These are phyloP conservation scores for Limanda limanda DNA, from an alignment of 2,113 vertebrate genomes.

Conservation along the genomic window DNA sequence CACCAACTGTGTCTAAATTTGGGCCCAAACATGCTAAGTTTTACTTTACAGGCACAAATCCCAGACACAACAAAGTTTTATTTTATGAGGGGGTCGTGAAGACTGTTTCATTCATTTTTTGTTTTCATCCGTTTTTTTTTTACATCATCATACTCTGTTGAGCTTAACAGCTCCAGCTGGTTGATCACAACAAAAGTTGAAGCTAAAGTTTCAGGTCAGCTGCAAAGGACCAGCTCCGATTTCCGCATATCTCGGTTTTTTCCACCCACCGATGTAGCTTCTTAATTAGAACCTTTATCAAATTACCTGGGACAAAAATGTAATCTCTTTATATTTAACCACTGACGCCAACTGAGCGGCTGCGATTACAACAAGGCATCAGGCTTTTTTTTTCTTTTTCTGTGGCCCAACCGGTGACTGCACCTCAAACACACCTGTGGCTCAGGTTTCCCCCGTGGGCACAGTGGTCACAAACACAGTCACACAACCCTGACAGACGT, in stretches of 20 bases:
- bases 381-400: not conserved
- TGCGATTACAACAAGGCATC: constrained; percentile 38
- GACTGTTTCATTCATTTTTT: too few species aligned
- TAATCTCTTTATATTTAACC: constrained; percentile 38
- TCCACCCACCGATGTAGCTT: not conserved
- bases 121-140: too few species aligned
- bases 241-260: constrained; percentile 4
- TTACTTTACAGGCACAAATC: too few species aligned
- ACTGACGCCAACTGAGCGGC: constrained; percentile 21
- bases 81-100: too few species aligned
- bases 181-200: not conserved
- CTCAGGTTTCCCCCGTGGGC: constrained; percentile 56
- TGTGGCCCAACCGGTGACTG: constrained; percentile 27
- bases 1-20: too few species aligned
- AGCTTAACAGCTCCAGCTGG: constrained; percentile 8
- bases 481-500: constrained; percentile 16
- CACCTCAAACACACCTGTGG: constrained; percentile 70
- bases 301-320: constrained; percentile 27
- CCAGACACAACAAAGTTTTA: too few species aligned
- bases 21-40: too few species aligned
- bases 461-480: constrained; percentile 45
- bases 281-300: constrained; percentile 9
- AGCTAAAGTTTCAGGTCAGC: constrained; percentile 10
- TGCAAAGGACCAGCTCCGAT: constrained; percentile 23
- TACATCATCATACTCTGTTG: constrained; percentile 2